These are phyloP conservation scores for Andrena bicolor DNA, from an alignment of 2,888 invertebrate genomes.

Conservation along the genomic window DNA sequence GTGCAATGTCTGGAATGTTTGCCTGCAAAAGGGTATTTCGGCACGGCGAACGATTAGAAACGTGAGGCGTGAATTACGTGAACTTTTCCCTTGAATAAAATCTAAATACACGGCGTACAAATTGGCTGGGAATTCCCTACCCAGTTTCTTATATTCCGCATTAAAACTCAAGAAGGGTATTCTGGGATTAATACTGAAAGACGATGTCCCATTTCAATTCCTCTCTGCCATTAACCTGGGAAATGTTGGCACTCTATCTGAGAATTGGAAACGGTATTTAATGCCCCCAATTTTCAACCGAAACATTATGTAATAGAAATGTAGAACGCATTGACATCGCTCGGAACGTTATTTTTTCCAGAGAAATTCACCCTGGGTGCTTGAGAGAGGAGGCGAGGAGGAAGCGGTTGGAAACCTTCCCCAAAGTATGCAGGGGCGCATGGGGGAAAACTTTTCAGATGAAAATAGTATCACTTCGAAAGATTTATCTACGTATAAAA, in stretches of 20 bases:
- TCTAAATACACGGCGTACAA: neutral
- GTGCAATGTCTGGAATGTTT: constrained; percentile 25
- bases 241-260: neutral
- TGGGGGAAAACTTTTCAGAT: constrained; percentile 12
- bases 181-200: too few relatives aligned
- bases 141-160: neutral
- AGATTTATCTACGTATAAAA: constrained; percentile 1
- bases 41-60: neutral
- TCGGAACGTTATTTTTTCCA: neutral
- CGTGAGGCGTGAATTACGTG: neutral
- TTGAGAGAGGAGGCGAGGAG: neutral
- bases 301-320: neutral
- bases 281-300: neutral
- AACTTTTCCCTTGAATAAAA: neutral
- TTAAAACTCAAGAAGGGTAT: neutral
- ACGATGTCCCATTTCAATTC: too few relatives aligned
- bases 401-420: neutral
- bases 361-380: neutral
- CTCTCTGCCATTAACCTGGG: neutral
- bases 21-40: constrained; percentile 9
- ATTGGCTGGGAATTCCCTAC: neutral
- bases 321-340: neutral
- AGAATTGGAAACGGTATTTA: neutral
- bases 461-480: constrained; percentile 15
- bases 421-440: constrained; percentile 10